Evolutionary conservation across 2,888 invertebrate genomes (phyloP).

Genomic region (Sphaerophoria taeniata): DNA sequence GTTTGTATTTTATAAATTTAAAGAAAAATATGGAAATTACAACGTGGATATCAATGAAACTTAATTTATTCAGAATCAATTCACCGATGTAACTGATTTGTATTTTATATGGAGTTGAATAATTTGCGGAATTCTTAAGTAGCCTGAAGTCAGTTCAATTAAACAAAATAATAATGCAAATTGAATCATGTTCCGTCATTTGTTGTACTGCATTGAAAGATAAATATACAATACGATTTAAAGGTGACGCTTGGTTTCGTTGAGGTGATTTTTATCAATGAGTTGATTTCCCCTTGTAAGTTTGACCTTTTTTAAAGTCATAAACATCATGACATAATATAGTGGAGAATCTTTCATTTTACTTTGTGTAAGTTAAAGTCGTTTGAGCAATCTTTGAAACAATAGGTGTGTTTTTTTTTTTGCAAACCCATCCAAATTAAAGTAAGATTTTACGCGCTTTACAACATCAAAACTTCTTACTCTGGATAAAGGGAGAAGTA

Average conservation of each 20-base stretch:
- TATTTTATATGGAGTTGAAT: slow-evolving; percentile 29
- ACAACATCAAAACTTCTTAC: no score
- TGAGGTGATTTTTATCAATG: neutral
- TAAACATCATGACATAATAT: no score
- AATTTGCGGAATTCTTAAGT: slow-evolving; percentile 51
- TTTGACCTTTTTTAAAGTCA: no score
- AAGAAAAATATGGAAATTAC: slow-evolving; percentile 37
- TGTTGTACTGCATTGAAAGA: slow-evolving; percentile 4
- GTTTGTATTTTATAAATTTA: slow-evolving; percentile 13
- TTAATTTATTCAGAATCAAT: slow-evolving; percentile 15
- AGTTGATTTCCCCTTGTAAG: no score
- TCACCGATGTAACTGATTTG: slow-evolving; percentile 23
- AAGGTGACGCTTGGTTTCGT: neutral
- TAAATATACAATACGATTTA: slow-evolving; percentile 3
- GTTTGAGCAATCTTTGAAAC: no score
- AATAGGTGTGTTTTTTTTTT: no score
- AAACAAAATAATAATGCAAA: slow-evolving; percentile 8
- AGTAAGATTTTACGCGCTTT: no score
- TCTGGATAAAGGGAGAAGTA: no score
- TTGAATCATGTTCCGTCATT: slow-evolving; percentile 13
- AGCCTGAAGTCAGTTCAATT: slow-evolving; percentile 27
- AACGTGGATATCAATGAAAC: slow-evolving; percentile 44
- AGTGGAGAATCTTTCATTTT: no score
- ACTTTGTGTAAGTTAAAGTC: no score
- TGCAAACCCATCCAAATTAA: no score